Percentiles rank a stretch among this genome's conserved stretches.
Evolutionary conservation across 2,888 invertebrate genomes (phyloP).

Genomic region (Rhimphoctona megacephalus): DNA sequence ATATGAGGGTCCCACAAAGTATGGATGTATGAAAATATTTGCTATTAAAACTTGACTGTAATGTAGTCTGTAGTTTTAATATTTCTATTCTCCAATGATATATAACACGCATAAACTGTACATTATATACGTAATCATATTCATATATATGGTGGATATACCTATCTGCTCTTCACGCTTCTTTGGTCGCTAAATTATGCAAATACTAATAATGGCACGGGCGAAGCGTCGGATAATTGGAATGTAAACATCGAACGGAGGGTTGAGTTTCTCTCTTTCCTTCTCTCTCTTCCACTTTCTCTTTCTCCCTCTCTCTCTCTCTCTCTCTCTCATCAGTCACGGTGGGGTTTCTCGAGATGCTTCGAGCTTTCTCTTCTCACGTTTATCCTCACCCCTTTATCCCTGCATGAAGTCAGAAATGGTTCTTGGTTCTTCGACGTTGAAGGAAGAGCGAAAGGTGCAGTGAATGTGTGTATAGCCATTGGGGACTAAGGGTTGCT

Average conservation of each 20-base stretch:
- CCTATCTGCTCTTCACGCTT: slow-evolving; percentile 64
- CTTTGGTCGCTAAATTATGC: slow-evolving; percentile 81
- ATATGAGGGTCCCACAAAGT: neutral
- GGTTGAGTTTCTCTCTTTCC: slow-evolving; percentile 34
- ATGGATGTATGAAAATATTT: neutral
- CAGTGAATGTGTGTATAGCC: slow-evolving; percentile 30
- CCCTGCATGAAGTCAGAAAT: slow-evolving; percentile 20
- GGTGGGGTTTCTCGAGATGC: slow-evolving; percentile 44
- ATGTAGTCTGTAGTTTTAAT: neutral
- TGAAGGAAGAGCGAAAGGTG: slow-evolving; percentile 38
- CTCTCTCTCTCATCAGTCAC: slow-evolving; percentile 5
- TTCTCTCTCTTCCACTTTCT: neutral
- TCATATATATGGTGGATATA: slow-evolving; percentile 11
- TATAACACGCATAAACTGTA: neutral
- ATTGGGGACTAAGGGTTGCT: slow-evolving; percentile 44
- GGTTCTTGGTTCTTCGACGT: slow-evolving; percentile 42
- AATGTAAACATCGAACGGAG: slow-evolving; percentile 80
- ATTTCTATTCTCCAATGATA: neutral
- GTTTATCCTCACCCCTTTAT: slow-evolving; percentile 19
- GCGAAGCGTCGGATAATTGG: slow-evolving; percentile 81
- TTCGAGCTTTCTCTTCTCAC: slow-evolving; percentile 53
- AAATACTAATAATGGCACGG: slow-evolving; percentile 81
- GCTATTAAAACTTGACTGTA: neutral
- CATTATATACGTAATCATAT: neutral
- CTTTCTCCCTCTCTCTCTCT: neutral